A percentile compares a stretch with the other conserved stretches of the same genome.
phyloP scores from a whole-genome alignment of 2,797 vertebrate genomes.

The Sebastiscus tertius region DNA sequence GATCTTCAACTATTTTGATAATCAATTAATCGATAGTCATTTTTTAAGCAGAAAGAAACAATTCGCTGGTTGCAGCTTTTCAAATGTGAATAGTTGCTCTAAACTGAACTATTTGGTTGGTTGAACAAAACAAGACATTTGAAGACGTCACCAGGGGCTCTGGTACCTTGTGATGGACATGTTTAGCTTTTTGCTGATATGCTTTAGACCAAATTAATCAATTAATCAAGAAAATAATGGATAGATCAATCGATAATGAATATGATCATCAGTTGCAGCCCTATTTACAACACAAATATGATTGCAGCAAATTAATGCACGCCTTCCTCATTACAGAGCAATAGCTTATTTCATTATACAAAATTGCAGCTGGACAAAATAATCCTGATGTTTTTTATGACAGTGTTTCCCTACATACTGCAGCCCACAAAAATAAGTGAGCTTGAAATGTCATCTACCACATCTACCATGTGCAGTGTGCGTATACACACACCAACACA shows the following conservation, averaged over 20 bases:
- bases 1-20: not conserved
- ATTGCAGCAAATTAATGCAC: not conserved
- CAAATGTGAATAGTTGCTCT: not conserved
- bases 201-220: not conserved
- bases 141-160: not conserved
- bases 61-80: not conserved
- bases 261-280: not conserved
- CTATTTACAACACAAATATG: not conserved
- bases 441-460: not conserved
- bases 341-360: not conserved
- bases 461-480: not conserved
- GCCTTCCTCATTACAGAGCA: not conserved
- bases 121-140: not conserved
- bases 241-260: not conserved
- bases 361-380: not conserved
- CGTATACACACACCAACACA: not conserved
- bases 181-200: not conserved
- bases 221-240: not conserved
- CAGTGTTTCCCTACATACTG: not conserved
- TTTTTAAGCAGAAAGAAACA: not conserved
- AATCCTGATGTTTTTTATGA: not conserved
- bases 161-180: not conserved
- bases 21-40: not conserved
- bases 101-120: not conserved
- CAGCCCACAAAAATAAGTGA: not conserved